Evolutionary conservation across 2,888 invertebrate species (phyloP), one percentile per base, ranked within the genome.

Genomic region (Agrotis puta): DNA sequence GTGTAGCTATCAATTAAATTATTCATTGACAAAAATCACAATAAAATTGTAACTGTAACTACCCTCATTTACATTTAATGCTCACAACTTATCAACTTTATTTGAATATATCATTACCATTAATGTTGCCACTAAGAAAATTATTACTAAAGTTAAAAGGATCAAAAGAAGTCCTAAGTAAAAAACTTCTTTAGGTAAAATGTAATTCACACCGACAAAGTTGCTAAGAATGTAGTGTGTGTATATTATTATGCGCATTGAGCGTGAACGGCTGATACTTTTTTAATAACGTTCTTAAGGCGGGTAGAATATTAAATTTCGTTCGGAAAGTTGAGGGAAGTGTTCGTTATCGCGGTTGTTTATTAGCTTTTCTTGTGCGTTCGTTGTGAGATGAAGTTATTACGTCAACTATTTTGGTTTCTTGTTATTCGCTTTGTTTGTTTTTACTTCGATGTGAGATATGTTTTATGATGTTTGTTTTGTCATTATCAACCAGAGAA

Each of bases 281-380:
- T 85, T 85, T 85, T 85, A 85, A 85, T 85, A 85, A 85, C 76
- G 67, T 62, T 73, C 68, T 74, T 74, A 75, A 67, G 51, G 70
- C 64, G 24, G 47, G 56, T 70, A 67, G 82, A 85, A 85, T 85
- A 85, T 85, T 85, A 83, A 85, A 85, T 83, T 78, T 80, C 58
- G 74, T 66, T 64, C 39, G 61, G 33, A 61, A 73, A 85, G 70
- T 81, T 83, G 47, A 63, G 63, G 27, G 22, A 77, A 80, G 74
- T 82, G 14, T 64, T 64, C 54, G 50, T 74, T 77, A 74, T 77
- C 64, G 27, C 11, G 62, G 61, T 57, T 82, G 74, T 83, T 84
- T 84, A 84, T 65, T 79, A 84, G 70, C 71, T 82, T 81, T 77
- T 67, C 76, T 83, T 81, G 51, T 72, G 57, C 48, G 45, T 69